These are phyloP conservation scores for Prosopocoilus inquinatus DNA, from an alignment of 2,888 invertebrate genomes.

Conservation along the genomic window DNA sequence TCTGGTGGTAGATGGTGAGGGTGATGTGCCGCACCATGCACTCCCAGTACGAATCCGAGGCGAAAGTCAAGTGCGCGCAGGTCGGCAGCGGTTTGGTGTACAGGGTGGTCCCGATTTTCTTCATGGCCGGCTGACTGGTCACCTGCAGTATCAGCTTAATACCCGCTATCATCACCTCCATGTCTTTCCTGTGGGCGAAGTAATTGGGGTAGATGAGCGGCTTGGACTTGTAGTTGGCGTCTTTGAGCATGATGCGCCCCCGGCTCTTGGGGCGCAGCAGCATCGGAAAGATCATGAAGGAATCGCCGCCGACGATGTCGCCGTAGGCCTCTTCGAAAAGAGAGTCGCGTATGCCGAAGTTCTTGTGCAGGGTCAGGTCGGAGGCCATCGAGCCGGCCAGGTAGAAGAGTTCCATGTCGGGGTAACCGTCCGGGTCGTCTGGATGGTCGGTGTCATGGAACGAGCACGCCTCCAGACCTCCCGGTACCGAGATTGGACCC, in stretches of 20 bases:
- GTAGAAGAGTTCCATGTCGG: constrained; percentile 66
- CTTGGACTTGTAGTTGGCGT: constrained; percentile 55
- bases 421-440: constrained; percentile 58
- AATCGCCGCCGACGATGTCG: constrained; percentile 44
- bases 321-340: constrained; percentile 43
- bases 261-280: constrained; percentile 59
- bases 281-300: constrained; percentile 56
- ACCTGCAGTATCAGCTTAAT: constrained; percentile 61
- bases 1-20: constrained; percentile 69
- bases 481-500: constrained; percentile 56
- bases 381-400: constrained; percentile 63
- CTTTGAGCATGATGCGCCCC: constrained; percentile 55
- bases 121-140: constrained; percentile 58
- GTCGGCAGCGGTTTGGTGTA: constrained; percentile 61
- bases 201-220: constrained; percentile 66
- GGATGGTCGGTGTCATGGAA: constrained; percentile 63
- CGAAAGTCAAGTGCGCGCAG: constrained; percentile 59
- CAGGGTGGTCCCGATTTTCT: constrained; percentile 58
- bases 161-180: constrained; percentile 63
- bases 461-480: constrained; percentile 66
- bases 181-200: constrained; percentile 58
- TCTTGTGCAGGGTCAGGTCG: constrained; percentile 51
- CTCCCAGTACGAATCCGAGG: constrained; percentile 67
- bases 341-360: constrained; percentile 50
- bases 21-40: constrained; percentile 67